Conservation (phyloP, 2,888 invertebrate genomes). For the Bugulina stolonifera region DNA sequence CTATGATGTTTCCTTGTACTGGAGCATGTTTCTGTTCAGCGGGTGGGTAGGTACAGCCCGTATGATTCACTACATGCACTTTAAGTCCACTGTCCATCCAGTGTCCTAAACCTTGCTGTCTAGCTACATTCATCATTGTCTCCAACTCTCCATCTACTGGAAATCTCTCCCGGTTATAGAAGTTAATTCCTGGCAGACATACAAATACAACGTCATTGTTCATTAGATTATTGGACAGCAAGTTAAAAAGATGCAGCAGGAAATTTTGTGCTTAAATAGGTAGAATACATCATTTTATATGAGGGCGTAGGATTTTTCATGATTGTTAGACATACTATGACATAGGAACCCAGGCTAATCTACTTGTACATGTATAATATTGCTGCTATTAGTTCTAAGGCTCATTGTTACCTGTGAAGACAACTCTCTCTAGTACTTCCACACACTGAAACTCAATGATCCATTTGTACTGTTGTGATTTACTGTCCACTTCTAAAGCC, state of each 20-base stretch:
- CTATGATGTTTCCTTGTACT: too few relatives aligned
- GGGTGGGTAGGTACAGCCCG: conserved; percentile 11
- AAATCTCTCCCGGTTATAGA: conserved; percentile 8
- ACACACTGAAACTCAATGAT: conserved; percentile 20
- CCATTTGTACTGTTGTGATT: not conserved
- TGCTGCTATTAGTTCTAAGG: too few relatives aligned
- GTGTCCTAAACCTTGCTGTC: conserved; percentile 19
- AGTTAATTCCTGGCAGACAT: not conserved
- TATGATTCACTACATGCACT: not conserved
- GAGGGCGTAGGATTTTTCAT: too few relatives aligned
- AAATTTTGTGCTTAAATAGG: too few relatives aligned
- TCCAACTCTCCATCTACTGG: not conserved
- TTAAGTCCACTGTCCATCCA: conserved; percentile 13
- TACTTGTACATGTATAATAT: too few relatives aligned
- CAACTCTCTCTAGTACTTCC: not conserved
- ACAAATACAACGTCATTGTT: too few relatives aligned
- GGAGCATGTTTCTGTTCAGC: not conserved
- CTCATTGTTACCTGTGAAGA: conserved; percentile 2
- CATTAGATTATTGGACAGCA: too few relatives aligned
- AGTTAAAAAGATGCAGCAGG: too few relatives aligned
- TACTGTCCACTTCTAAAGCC: not conserved
- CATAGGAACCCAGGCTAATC: too few relatives aligned
- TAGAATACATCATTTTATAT: too few relatives aligned
- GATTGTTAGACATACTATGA: too few relatives aligned
- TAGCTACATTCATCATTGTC: not conserved